These are phyloP conservation scores for Donacobius atricapilla DNA, from an alignment of 2,113 vertebrate genomes.

Conservation along the genomic window DNA sequence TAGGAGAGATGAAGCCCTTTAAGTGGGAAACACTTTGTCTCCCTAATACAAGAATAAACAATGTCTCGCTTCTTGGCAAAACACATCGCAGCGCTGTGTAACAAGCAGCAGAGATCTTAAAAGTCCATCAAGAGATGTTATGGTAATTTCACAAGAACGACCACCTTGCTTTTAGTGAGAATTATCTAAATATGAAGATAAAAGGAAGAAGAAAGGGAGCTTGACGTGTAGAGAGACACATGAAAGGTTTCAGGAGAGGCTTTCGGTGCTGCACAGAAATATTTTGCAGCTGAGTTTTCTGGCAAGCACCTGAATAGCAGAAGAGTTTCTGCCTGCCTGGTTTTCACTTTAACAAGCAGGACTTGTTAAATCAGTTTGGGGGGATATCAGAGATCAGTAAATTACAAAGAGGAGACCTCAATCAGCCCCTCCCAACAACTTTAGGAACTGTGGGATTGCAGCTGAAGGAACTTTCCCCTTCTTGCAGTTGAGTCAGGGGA, in stretches of 20 bases:
- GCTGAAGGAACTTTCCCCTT: background rate
- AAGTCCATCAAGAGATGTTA: constrained; percentile 41
- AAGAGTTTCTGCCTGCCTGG: constrained; percentile 5
- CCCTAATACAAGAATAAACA: constrained; percentile 58
- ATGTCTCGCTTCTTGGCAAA: constrained; percentile 47
- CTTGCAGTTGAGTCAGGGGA: background rate
- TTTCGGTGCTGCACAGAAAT: background rate
- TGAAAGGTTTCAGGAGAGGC: constrained; percentile 44
- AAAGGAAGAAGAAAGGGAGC: constrained; percentile 48
- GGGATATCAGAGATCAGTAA: background rate
- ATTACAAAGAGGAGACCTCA: background rate
- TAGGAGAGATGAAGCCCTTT: constrained; percentile 38
- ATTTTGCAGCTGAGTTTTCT: constrained; percentile 16
- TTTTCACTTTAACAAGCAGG: background rate
- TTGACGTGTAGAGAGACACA: constrained; percentile 39
- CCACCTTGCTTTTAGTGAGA: constrained; percentile 50
- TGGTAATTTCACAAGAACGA: constrained; percentile 21
- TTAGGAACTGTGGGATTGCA: background rate
- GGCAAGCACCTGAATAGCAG: background rate
- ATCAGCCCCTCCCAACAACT: background rate
- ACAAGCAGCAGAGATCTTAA: constrained; percentile 37
- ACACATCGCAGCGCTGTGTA: background rate
- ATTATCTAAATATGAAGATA: constrained; percentile 62
- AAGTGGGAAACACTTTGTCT: constrained; percentile 55
- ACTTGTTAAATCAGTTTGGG: background rate